Percentiles rank a stretch among this genome's conserved stretches.
Evolutionary conservation across 1,140 invertebrate genomes (phyloP).

Genomic region (Telenomus remus): DNA sequence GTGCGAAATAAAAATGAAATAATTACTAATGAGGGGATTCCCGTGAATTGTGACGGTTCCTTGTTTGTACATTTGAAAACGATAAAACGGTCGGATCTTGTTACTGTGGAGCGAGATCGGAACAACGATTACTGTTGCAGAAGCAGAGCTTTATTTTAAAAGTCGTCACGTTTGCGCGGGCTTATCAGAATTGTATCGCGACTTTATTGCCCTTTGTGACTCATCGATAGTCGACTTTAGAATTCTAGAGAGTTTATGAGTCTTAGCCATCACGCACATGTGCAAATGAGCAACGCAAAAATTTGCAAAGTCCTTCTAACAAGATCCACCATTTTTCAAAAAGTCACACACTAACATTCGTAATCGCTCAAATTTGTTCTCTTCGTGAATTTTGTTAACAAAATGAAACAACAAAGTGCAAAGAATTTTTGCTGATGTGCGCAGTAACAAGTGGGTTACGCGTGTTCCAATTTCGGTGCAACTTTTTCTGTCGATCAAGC

Average conservation of each 20-base stretch:
- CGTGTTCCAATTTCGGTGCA: constrained; percentile 19
- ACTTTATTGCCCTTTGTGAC: constrained; percentile 26
- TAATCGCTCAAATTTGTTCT: no score
- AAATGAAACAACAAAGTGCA: no score
- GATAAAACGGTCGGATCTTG: constrained; percentile 20
- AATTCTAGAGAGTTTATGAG: background rate
- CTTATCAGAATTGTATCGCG: constrained; percentile 7
- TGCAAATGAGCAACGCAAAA: no score
- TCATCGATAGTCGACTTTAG: constrained; percentile 10
- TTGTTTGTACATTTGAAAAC: background rate
- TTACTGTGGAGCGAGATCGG: constrained; percentile 26
- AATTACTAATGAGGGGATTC: no score
- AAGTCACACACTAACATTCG: no score
- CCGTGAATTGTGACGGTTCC: constrained; percentile 3
- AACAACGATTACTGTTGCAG: constrained; percentile 1
- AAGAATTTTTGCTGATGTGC: constrained; percentile 6
- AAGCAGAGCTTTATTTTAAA: constrained; percentile 17
- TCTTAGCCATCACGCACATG: no score
- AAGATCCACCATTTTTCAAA: no score
- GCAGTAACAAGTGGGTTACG: constrained; percentile 38
- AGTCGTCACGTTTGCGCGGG: constrained; percentile 21
- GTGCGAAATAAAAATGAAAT: no score
- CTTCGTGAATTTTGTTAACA: no score
- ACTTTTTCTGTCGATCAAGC: constrained; percentile 31
- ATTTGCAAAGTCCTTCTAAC: no score